Conservation (phyloP, 2,888 invertebrate genomes). For the Ceratothoa steindachneri region DNA sequence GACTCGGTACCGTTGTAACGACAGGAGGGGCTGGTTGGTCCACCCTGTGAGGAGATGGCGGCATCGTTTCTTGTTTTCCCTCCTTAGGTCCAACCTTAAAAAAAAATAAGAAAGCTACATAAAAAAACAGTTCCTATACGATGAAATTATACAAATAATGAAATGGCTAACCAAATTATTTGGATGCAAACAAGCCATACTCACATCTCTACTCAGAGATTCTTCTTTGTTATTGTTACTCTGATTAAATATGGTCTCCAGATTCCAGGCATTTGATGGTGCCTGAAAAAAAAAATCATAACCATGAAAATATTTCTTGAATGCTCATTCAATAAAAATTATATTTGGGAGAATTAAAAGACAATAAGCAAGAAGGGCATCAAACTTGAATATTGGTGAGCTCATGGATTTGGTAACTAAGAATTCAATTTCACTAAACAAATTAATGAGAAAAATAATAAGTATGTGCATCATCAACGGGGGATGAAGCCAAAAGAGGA, state of each 20-base stretch:
- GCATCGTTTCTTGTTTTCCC: not conserved
- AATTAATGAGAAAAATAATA: no score
- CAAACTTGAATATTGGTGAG: no score
- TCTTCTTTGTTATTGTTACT: conserved; percentile 1
- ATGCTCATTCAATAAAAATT: no score
- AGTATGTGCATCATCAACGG: no score
- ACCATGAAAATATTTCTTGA: no score
- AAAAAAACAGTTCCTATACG: no score
- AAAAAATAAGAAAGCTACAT: not conserved
- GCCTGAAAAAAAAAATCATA: not conserved
- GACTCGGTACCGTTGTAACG: not conserved
- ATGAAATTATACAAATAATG: not conserved
- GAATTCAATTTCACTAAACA: no score
- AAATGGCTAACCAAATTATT: not conserved
- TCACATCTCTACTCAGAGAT: not conserved
- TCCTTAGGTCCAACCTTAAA: not conserved
- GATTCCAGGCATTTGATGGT: not conserved
- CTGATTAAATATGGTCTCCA: not conserved
- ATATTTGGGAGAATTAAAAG: no score
- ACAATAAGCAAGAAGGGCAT: no score
- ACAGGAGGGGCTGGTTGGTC: not conserved
- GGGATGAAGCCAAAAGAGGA: no score
- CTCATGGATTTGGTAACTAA: no score
- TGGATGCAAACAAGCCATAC: not conserved
- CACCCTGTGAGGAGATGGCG: not conserved